Conservation (phyloP, 2,888 invertebrate genomes). For the Acanthopleura granulata region DNA sequence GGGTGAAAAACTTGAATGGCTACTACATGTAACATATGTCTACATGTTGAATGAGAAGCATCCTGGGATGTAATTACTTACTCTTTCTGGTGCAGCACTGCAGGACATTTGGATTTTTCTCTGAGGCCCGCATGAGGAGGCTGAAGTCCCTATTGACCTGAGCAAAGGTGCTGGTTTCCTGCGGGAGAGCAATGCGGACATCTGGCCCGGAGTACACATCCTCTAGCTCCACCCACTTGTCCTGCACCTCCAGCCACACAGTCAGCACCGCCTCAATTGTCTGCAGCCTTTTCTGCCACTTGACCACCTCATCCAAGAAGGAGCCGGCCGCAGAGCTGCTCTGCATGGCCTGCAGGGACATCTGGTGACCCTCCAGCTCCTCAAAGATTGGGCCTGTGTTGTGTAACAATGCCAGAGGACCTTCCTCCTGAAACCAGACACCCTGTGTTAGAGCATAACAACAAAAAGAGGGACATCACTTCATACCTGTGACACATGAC, state of each 20-base stretch:
- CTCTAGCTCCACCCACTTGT: constrained; percentile 67
- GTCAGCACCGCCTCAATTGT: constrained; percentile 67
- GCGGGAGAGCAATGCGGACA: constrained; percentile 56
- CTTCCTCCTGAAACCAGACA: constrained; percentile 49
- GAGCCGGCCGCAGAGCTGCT: constrained; percentile 66
- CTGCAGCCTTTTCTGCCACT: constrained; percentile 69
- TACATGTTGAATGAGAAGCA: not conserved
- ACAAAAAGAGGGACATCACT: too few species aligned
- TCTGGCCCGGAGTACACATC: constrained; percentile 64
- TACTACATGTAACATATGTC: not conserved
- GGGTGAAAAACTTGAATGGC: too few species aligned
- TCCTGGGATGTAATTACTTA: constrained; percentile 32
- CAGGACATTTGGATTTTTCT: constrained; percentile 68
- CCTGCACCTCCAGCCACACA: constrained; percentile 68
- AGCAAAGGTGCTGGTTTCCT: constrained; percentile 64
- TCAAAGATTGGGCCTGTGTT: constrained; percentile 66
- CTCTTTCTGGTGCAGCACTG: constrained; percentile 69
- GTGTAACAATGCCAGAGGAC: constrained; percentile 54
- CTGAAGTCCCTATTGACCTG: constrained; percentile 65
- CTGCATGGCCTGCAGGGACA: constrained; percentile 67
- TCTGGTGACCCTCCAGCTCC: constrained; percentile 68
- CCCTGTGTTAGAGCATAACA: too few species aligned
- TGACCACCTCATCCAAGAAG: constrained; percentile 68
- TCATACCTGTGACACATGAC: too few species aligned
- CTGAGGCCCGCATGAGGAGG: constrained; percentile 67